phyloP scores from a whole-genome alignment of 2,888 invertebrate genomes.

The Cataglyphis altisquamis region DNA sequence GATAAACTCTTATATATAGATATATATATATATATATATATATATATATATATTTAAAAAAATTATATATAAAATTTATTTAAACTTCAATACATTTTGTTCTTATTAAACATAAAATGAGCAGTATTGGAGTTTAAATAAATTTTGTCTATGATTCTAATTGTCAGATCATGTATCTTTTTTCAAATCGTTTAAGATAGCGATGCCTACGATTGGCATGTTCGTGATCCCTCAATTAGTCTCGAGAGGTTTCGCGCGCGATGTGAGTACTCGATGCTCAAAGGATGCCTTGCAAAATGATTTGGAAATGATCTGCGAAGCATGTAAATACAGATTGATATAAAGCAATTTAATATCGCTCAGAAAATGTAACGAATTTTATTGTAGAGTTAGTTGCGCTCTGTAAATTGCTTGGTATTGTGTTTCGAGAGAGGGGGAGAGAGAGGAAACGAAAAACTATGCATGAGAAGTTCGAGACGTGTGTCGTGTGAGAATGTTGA shows the following conservation, averaged over 20 bases:
- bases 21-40: neutral
- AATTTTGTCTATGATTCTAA: neutral
- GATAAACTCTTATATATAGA: neutral
- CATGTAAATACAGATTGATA: constrained; percentile 77
- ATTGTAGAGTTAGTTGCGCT: constrained; percentile 65
- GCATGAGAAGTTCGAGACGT: constrained; percentile 43
- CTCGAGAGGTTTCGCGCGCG: constrained; percentile 9
- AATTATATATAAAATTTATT: neutral
- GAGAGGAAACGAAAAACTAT: constrained; percentile 33
- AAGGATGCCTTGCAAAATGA: constrained; percentile 82
- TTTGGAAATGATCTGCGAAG: constrained; percentile 71
- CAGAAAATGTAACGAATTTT: constrained; percentile 68
- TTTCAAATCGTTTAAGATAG: constrained; percentile 66
- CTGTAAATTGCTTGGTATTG: constrained; percentile 70
- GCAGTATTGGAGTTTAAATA: neutral
- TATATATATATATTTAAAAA: neutral
- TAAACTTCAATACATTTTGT: neutral
- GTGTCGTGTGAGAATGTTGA: constrained; percentile 70
- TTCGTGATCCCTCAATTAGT: constrained; percentile 24
- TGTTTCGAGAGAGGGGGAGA: constrained; percentile 41
- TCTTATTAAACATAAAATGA: neutral
- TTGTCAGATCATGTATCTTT: constrained; percentile 65
- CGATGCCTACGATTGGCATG: constrained; percentile 20
- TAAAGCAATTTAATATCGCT: constrained; percentile 74
- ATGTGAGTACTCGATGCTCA: constrained; percentile 78